Conservation (phyloP, 2,888 invertebrate species). For the Ichneumoninae sp. region DNA sequence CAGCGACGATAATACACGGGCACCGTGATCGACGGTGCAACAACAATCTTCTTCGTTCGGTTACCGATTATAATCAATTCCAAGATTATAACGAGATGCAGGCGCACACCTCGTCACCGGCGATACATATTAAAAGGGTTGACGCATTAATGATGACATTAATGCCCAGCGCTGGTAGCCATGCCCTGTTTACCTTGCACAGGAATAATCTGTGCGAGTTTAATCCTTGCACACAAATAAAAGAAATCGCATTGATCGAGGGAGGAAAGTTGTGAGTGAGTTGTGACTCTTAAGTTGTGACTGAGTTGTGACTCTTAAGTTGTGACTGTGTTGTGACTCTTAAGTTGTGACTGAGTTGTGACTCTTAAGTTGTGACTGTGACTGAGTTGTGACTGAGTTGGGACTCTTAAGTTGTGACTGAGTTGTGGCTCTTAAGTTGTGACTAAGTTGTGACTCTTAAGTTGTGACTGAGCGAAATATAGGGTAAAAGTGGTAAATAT, state of each 20-base stretch:
- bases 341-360: too few species aligned
- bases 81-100: conserved; percentile 26
- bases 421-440: too few species aligned
- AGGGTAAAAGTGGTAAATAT: too few species aligned
- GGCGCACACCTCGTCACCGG: conserved; percentile 26
- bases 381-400: too few species aligned
- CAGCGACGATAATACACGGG: conserved; percentile 15
- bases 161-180: neutral
- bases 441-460: too few species aligned
- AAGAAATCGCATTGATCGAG: conserved; percentile 15
- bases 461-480: too few species aligned
- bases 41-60: conserved; percentile 37
- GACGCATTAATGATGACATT: conserved; percentile 31
- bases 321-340: too few species aligned
- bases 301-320: too few species aligned
- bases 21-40: conserved; percentile 28
- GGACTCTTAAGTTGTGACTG: too few species aligned
- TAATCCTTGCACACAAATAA: conserved; percentile 21
- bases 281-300: neutral
- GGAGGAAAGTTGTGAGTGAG: neutral
- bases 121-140: conserved; percentile 50
- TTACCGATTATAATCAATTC: conserved; percentile 44
- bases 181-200: conserved; percentile 38
- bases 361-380: too few species aligned
- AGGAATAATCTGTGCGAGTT: conserved; percentile 24